Evolutionary conservation across 2,797 vertebrate genomes (phyloP).

Genomic region (Rachycentron canadum): DNA sequence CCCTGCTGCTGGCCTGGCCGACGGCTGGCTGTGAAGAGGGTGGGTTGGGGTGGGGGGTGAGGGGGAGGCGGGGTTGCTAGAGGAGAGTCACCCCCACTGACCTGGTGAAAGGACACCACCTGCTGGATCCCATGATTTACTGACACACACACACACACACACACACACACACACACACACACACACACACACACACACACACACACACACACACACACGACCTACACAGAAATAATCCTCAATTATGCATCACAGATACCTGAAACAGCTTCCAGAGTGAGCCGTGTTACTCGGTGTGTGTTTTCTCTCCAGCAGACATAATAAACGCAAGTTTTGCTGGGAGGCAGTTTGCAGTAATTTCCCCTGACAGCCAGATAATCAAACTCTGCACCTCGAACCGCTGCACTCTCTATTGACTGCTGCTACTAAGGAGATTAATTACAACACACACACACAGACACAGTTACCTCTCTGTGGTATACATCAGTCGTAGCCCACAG

Average conservation of each 20-base stretch:
- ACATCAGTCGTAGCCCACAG: constrained; percentile 78
- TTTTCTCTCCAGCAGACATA: constrained; percentile 66
- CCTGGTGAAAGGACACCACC: constrained; percentile 93
- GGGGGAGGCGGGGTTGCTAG: neutral
- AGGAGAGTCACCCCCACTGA: constrained; percentile 83
- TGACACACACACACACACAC: constrained; percentile 56
- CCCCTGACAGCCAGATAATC: constrained; percentile 76
- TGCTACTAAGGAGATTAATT: constrained; percentile 80
- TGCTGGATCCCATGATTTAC: constrained; percentile 89
- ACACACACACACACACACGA: no score
- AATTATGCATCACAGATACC: constrained; percentile 26
- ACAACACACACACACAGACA: constrained; percentile 73
- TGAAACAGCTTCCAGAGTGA: constrained; percentile 43
- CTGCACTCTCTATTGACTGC: constrained; percentile 71
- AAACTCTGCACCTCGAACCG: constrained; percentile 72
- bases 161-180: constrained; percentile 34
- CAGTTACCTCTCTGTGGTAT: constrained; percentile 68
- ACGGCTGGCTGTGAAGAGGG: neutral
- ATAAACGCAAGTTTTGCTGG: constrained; percentile 71
- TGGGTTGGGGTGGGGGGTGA: constrained; percentile 41
- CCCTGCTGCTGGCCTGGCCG: constrained; percentile 48
- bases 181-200: neutral
- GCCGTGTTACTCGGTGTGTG: constrained; percentile 13
- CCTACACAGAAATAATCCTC: constrained; percentile 7
- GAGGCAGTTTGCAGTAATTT: constrained; percentile 81